These are phyloP conservation scores for Sylvia atricapilla DNA, from an alignment of 2,113 vertebrate species.

Conservation along the genomic window DNA sequence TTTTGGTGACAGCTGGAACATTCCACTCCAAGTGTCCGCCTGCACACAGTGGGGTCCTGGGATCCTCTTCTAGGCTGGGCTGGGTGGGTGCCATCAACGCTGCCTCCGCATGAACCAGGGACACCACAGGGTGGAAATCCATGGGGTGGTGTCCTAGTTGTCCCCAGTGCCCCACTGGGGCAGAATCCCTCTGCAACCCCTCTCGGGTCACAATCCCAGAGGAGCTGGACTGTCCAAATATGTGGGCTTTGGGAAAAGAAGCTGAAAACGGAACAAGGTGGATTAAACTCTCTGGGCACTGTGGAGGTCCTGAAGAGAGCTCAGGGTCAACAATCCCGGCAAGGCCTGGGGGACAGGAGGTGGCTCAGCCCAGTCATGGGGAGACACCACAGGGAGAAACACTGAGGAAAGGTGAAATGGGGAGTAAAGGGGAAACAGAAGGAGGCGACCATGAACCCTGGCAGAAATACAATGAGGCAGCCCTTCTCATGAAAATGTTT, in stretches of 20 bases:
- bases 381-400: neutral
- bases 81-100: accelerated
- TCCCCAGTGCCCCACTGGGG: neutral
- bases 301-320: too few relatives aligned
- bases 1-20: neutral
- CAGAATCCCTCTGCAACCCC: neutral
- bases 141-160: neutral
- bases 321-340: neutral
- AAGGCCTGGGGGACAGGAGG: neutral
- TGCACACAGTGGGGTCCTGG: accelerated
- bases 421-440: neutral
- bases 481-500: neutral
- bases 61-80: neutral
- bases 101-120: accelerated
- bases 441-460: neutral
- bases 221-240: neutral
- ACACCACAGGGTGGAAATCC: neutral
- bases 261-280: neutral
- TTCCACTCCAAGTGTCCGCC: neutral
- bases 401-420: neutral
- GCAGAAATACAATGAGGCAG: neutral
- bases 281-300: neutral
- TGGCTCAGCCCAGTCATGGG: neutral
- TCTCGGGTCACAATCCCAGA: neutral
- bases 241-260: neutral